phyloP scores from a whole-genome alignment of 2,888 invertebrate species.

The Amiota minor region DNA sequence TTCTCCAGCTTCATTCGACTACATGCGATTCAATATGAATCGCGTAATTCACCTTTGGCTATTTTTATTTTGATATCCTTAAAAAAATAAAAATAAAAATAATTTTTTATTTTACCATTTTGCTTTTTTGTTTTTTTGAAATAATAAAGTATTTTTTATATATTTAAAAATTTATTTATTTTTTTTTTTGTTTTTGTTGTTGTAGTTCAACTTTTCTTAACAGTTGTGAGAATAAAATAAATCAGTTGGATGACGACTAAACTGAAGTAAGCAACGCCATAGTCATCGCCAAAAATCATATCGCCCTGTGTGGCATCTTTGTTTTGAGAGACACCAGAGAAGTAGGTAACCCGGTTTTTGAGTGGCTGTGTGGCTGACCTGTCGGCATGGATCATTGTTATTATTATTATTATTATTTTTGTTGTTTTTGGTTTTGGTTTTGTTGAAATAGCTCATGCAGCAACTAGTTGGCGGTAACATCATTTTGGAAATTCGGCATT shows the following conservation, averaged over 20 bases:
- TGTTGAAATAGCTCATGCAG: too few relatives aligned
- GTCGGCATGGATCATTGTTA: slow-evolving; percentile 27
- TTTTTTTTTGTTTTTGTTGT: slow-evolving; percentile 31
- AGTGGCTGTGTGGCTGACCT: slow-evolving; percentile 13
- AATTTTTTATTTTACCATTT: too few relatives aligned
- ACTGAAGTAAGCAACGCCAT: neutral
- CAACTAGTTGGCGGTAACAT: neutral
- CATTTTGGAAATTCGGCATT: neutral
- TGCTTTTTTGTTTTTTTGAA: too few relatives aligned
- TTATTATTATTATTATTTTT: neutral
- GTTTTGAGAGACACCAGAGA: neutral
- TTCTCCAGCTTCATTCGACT: neutral
- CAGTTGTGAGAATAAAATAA: slow-evolving; percentile 56
- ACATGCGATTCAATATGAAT: neutral
- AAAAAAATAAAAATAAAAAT: slow-evolving; percentile 58
- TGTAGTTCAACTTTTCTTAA: too few relatives aligned
- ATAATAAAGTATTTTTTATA: too few relatives aligned
- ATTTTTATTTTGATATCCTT: slow-evolving; percentile 24
- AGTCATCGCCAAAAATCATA: neutral
- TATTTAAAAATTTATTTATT: slow-evolving; percentile 59
- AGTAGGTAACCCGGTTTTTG: neutral
- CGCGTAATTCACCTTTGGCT: neutral
- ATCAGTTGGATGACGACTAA: slow-evolving; percentile 44
- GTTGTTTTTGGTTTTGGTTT: too few relatives aligned
- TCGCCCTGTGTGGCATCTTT: neutral